Conservation (phyloP, 2,888 invertebrate genomes). For the Ecliptopera silaceata region DNA sequence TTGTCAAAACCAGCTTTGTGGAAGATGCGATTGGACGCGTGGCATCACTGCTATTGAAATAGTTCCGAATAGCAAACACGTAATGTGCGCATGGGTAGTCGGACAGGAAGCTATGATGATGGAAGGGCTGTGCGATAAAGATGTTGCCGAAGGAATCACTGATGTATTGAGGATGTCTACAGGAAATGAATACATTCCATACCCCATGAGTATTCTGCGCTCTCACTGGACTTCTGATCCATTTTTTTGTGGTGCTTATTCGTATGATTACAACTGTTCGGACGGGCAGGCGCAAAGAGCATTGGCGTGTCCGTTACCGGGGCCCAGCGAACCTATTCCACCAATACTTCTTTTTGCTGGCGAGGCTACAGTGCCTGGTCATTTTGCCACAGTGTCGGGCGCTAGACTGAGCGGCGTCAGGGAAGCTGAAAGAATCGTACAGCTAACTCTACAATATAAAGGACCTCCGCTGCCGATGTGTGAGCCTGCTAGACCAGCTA, state of each 20-base stretch:
- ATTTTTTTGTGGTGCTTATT: conserved; percentile 88
- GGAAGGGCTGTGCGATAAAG: conserved; percentile 86
- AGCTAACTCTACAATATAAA: conserved; percentile 80
- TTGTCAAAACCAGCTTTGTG: conserved; percentile 77
- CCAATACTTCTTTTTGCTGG: conserved; percentile 91
- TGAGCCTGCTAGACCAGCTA: conserved; percentile 1
- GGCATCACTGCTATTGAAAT: conserved; percentile 87
- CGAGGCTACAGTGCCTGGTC: conserved; percentile 90
- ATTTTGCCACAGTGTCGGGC: conserved; percentile 89
- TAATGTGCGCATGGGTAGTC: conserved; percentile 87
- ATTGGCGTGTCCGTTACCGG: conserved; percentile 85
- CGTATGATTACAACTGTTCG: conserved; percentile 74
- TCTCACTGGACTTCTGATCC: conserved; percentile 90
- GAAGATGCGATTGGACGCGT: conserved; percentile 87
- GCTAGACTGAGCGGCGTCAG: conserved; percentile 90
- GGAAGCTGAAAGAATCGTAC: conserved; percentile 89
- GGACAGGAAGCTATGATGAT: conserved; percentile 86
- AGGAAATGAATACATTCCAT: conserved; percentile 84
- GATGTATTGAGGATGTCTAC: conserved; percentile 84
- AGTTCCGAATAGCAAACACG: conserved; percentile 87
- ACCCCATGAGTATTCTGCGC: conserved; percentile 85
- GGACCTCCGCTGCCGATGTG: conserved; percentile 63
- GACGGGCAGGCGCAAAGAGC: conserved; percentile 68
- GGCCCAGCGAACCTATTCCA: conserved; percentile 83
- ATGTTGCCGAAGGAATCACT: conserved; percentile 86